A percentile compares a stretch with the other conserved stretches of the same genome.
phyloP scores from a whole-genome alignment of 1,140 invertebrate genomes.

The Hylaeus anthracinus region DNA sequence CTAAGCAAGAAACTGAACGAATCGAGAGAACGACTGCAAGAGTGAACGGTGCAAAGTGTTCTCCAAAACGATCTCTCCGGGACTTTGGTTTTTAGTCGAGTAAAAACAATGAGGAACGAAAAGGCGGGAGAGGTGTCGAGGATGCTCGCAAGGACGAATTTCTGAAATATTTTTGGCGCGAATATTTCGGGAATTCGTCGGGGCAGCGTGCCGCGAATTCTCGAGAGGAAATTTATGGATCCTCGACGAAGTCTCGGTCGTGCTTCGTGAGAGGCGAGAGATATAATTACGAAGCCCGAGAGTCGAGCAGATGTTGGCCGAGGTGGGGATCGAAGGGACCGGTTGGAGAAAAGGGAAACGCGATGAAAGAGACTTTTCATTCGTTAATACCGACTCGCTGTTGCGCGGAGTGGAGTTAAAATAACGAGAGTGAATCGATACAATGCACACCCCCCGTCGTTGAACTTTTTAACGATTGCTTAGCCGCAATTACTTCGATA shows the following conservation, averaged over 20 bases:
- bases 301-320: not conserved
- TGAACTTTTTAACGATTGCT: conserved; percentile 55
- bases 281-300: conserved; percentile 59
- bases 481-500: conserved; percentile 52
- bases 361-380: not conserved
- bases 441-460: conserved; percentile 46
- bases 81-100: not conserved
- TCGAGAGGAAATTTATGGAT: conserved; percentile 61
- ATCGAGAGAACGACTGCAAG: too few species aligned
- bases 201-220: conserved; percentile 58
- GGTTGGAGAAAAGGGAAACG: conserved; percentile 1
- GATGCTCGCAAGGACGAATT: conserved; percentile 37
- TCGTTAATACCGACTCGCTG: conserved; percentile 48
- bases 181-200: conserved; percentile 62
- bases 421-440: conserved; percentile 61
- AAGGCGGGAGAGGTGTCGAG: conserved; percentile 2
- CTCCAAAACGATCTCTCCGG: too few species aligned
- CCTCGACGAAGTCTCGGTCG: conserved; percentile 61
- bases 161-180: conserved; percentile 61
- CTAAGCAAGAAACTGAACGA: too few species aligned
- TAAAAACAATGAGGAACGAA: not conserved
- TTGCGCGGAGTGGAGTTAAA: conserved; percentile 45
- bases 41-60: not conserved
- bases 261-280: conserved; percentile 49
- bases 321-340: not conserved